phyloP scores from a whole-genome alignment of 2,113 vertebrate genomes.

The Varanus salvator region DNA sequence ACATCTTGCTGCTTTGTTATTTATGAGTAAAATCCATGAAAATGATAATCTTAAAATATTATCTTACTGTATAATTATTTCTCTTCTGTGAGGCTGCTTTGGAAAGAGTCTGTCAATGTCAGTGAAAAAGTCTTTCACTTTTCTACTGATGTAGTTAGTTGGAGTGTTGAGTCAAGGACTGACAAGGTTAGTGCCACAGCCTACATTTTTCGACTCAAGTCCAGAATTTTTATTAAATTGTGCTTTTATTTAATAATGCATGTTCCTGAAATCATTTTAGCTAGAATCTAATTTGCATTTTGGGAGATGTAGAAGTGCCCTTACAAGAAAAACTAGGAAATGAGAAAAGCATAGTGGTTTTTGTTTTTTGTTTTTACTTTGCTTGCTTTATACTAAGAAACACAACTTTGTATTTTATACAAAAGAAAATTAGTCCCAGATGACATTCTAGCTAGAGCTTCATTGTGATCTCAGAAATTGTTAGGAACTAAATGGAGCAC shows the following conservation, averaged over 20 bases:
- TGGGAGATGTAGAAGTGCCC: neutral
- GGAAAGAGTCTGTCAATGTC: neutral
- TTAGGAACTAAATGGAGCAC: neutral
- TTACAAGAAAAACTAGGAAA: neutral
- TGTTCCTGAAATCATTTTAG: neutral
- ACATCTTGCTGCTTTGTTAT: neutral
- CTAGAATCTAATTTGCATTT: neutral
- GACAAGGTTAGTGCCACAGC: constrained; percentile 5
- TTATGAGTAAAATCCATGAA: neutral
- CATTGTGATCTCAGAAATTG: neutral
- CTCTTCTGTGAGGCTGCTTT: neutral
- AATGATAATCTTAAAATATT: neutral
- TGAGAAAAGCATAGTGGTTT: neutral
- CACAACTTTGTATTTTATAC: neutral
- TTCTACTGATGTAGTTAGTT: neutral
- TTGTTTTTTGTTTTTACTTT: neutral
- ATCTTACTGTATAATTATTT: neutral
- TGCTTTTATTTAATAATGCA: constrained; percentile 14
- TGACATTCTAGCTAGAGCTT: neutral
- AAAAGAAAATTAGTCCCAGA: neutral
- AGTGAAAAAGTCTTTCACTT: neutral
- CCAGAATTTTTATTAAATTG: constrained; percentile 29
- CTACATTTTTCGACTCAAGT: constrained; percentile 28
- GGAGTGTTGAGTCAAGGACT: neutral
- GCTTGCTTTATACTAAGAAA: neutral